phyloP scores from a whole-genome alignment of 2,113 vertebrate species.

The Chaenocephalus aceratus region DNA sequence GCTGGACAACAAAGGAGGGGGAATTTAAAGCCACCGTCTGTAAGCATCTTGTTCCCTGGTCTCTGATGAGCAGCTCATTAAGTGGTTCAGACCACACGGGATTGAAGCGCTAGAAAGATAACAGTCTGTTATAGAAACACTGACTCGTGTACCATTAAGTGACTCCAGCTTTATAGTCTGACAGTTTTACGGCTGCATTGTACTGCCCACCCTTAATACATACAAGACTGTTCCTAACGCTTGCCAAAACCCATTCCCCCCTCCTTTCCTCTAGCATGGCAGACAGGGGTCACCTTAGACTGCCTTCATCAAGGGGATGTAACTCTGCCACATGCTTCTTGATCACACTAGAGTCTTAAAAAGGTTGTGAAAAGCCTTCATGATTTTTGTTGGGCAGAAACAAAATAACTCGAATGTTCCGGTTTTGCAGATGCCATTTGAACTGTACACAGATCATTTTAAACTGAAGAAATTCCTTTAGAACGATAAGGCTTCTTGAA shows the following conservation, averaged over 20 bases:
- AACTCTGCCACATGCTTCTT: slow-evolving; percentile 10
- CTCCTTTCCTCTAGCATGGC: neutral
- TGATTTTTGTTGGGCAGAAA: neutral
- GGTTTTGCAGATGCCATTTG: neutral
- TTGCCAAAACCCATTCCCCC: slow-evolving; percentile 33
- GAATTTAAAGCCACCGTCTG: slow-evolving; percentile 15
- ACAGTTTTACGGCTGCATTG: slow-evolving; percentile 69
- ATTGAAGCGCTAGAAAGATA: slow-evolving; percentile 52
- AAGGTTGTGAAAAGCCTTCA: neutral
- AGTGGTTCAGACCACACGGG: slow-evolving; percentile 45
- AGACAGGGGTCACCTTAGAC: slow-evolving; percentile 42
- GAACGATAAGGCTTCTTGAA: slow-evolving; percentile 41
- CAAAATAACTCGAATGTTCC: neutral
- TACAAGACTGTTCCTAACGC: slow-evolving; percentile 22
- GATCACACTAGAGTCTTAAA: neutral
- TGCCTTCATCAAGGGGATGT: neutral
- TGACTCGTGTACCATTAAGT: slow-evolving; percentile 63
- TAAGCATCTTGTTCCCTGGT: slow-evolving; percentile 31
- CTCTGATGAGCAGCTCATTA: slow-evolving; percentile 62
- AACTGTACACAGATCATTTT: slow-evolving; percentile 13
- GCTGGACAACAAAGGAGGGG: neutral
- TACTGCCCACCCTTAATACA: slow-evolving; percentile 64
- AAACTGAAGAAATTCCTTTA: slow-evolving; percentile 40
- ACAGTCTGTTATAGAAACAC: slow-evolving; percentile 46
- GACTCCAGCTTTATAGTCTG: slow-evolving; percentile 67